phyloP scores from a whole-genome alignment of 2,113 vertebrate species.

The Tragelaphus buxtoni region DNA sequence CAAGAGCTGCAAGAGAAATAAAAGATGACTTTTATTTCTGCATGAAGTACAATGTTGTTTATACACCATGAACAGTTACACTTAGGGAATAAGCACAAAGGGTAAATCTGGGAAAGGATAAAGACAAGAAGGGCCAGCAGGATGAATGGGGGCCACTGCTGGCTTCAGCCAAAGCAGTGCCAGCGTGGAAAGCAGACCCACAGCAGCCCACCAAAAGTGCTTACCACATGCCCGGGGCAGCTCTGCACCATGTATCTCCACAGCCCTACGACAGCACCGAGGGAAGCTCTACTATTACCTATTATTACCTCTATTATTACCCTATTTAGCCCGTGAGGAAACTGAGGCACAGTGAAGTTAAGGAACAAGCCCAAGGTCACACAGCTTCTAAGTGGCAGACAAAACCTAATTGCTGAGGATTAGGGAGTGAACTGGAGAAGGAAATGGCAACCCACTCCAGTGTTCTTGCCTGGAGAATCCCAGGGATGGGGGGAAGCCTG shows the following conservation, averaged over 20 bases:
- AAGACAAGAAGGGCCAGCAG: background rate
- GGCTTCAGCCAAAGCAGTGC: background rate
- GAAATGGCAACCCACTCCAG: no score
- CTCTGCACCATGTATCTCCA: background rate
- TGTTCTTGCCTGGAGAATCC: no score
- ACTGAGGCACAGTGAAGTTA: background rate
- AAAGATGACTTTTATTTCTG: background rate
- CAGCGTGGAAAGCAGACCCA: background rate
- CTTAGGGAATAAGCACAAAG: background rate
- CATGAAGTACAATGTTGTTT: background rate
- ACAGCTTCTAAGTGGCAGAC: background rate
- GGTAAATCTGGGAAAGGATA: background rate
- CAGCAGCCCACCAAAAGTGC: background rate
- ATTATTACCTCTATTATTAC: background rate
- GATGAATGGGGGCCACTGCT: background rate
- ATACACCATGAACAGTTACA: background rate
- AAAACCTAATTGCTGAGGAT: background rate
- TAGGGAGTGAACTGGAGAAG: background rate
- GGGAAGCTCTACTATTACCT: background rate
- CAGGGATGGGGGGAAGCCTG: no score
- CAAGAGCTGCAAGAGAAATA: background rate
- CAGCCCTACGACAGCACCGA: background rate
- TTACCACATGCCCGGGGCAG: fast-evolving
- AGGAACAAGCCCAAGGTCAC: background rate
- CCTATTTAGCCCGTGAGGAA: background rate